Conservation (phyloP, 2,113 vertebrate genomes). For the Progne subis region DNA sequence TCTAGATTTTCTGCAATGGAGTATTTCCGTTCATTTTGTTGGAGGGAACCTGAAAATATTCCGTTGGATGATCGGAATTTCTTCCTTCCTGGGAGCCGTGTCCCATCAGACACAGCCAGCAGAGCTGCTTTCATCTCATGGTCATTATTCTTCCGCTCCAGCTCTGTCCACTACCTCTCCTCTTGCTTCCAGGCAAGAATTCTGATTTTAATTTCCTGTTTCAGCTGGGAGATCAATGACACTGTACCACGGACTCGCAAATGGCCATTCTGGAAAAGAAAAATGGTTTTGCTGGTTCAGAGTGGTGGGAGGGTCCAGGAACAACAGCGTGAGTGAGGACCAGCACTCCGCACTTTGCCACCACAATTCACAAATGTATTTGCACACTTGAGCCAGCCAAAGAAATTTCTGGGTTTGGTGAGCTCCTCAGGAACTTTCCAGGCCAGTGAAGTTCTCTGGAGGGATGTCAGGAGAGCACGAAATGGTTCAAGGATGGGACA, state of each 20-base stretch:
- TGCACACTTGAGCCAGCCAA: neutral
- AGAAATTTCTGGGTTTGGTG: neutral
- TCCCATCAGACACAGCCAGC: neutral
- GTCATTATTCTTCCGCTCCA: neutral
- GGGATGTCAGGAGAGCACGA: neutral
- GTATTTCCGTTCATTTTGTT: neutral
- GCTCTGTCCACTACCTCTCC: neutral
- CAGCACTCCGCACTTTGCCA: neutral
- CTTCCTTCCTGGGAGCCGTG: neutral
- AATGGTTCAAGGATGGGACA: neutral
- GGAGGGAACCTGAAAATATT: neutral
- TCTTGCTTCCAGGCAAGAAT: neutral
- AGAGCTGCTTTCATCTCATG: neutral
- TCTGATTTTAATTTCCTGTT: neutral
- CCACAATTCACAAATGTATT: rapidly evolving
- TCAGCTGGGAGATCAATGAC: neutral
- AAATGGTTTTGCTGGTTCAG: neutral
- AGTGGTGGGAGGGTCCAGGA: neutral
- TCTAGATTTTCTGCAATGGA: neutral
- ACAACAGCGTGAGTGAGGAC: neutral
- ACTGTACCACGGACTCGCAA: rapidly evolving
- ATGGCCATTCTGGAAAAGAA: neutral
- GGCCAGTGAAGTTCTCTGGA: neutral
- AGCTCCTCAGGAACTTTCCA: neutral
- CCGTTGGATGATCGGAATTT: neutral